phyloP scores from a whole-genome alignment of 2,888 invertebrate genomes.

The Eupithecia exiguata region DNA sequence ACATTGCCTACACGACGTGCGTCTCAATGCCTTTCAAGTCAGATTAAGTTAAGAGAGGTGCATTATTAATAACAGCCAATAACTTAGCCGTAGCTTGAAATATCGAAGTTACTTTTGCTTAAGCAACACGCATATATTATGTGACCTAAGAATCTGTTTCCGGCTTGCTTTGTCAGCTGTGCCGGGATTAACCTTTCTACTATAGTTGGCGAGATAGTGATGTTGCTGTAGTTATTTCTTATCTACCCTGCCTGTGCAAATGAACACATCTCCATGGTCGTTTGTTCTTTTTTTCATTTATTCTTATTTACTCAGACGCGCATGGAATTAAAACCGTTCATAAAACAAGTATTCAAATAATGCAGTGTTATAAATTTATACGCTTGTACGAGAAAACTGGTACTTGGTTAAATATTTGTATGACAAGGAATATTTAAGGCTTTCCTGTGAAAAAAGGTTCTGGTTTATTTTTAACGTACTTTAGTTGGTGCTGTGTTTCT shows the following conservation, averaged over 20 bases:
- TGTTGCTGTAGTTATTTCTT: slow-evolving; percentile 47
- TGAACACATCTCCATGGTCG: slow-evolving; percentile 14
- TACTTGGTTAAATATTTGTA: slow-evolving; percentile 56
- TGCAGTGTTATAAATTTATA: slow-evolving; percentile 48
- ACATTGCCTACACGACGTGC: slow-evolving; percentile 71
- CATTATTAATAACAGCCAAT: slow-evolving; percentile 82
- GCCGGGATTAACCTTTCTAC: slow-evolving; percentile 59
- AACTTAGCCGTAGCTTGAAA: slow-evolving; percentile 79
- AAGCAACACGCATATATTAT: slow-evolving; percentile 79
- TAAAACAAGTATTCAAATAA: slow-evolving; percentile 43
- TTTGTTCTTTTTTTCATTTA: not conserved
- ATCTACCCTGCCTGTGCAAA: slow-evolving; percentile 11
- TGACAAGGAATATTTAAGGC: slow-evolving; percentile 61
- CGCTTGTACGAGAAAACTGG: slow-evolving; percentile 55
- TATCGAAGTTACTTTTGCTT: slow-evolving; percentile 81
- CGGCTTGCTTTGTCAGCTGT: slow-evolving; percentile 76
- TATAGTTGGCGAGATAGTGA: slow-evolving; percentile 54
- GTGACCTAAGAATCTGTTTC: slow-evolving; percentile 78
- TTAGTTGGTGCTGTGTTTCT: not conserved
- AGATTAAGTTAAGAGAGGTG: slow-evolving; percentile 81
- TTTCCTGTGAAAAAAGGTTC: slow-evolving; percentile 41
- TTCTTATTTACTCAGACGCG: slow-evolving; percentile 19
- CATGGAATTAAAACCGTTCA: slow-evolving; percentile 29
- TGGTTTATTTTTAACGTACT: not conserved
- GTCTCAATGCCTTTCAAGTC: slow-evolving; percentile 80